Evolutionary conservation across 30 jellyfish, hydroid and myxozoan species (phyloP), one percentile per base, ranked within the genome.

Genomic region (Catostylus mosaicus): DNA sequence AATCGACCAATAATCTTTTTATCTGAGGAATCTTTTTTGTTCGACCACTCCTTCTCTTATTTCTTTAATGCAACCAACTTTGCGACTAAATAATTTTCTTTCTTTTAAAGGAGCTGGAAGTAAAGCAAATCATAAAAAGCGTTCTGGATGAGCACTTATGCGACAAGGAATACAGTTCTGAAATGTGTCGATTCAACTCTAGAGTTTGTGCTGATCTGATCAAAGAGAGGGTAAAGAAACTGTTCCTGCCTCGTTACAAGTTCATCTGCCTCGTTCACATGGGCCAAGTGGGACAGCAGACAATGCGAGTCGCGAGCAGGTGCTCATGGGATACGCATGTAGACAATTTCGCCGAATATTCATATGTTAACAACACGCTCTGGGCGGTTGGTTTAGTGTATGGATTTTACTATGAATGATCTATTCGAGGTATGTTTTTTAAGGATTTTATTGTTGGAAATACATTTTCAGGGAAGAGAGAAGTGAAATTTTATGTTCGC

Each of bases 311-410:
- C n/a, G 95, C 95, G 1, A 84, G 95, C 78, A 62, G 95, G 67
- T 84, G 95, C 82, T 61, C 95, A 33, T 84, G 95, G 95, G 95
- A 84, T 62, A 46, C 88, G n/a, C 72, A 48, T 8, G 95, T 84
- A 5, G 95, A 84, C 38, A 80, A 84, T 32, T 84, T 73, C 30
- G 95, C 95, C 0, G 95, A 84, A 63, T 73, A 50, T 47, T 52
- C 74, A 0, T 84, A 48, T 36, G 50, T 32, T 30, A 84, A 84
- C 37, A 61, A 75, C 72, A 33, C 88, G 19, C 78, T 84, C 11
- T 84, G 95, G 95, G 95, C 95, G 9, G 95, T 84, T 29, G 95
- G 88, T 20, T 56, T 84, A 14, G 95, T 75, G 68, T 84, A 84
- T 84, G 95, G 83, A 19, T 30, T 84, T 30, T 84, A 84, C 69